Conservation (phyloP, 1,140 invertebrate species). For the Brachionus plicatilis region DNA sequence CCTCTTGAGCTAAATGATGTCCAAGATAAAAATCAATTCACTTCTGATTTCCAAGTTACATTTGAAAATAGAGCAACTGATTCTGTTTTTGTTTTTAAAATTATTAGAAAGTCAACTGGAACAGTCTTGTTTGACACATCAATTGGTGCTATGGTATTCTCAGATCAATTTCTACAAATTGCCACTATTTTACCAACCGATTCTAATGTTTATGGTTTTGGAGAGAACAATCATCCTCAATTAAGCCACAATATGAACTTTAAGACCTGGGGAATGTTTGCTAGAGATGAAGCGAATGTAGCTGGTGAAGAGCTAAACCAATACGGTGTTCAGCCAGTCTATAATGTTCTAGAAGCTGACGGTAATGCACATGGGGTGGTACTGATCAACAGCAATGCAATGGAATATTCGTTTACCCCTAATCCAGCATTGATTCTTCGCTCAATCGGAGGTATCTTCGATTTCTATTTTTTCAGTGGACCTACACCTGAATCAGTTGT, state of each 20-base stretch:
- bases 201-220: constrained; percentile 39
- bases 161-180: constrained; percentile 42
- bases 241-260: constrained; percentile 20
- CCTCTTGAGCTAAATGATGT: constrained; percentile 30
- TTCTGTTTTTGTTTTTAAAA: constrained; percentile 31
- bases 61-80: not conserved
- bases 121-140: constrained; percentile 41
- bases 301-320: constrained; percentile 17
- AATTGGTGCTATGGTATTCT: constrained; percentile 40
- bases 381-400: constrained; percentile 50
- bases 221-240: constrained; percentile 40
- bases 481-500: constrained; percentile 55
- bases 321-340: constrained; percentile 61
- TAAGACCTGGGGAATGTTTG: constrained; percentile 30
- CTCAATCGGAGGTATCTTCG: constrained; percentile 53
- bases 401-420: constrained; percentile 45
- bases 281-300: constrained; percentile 21
- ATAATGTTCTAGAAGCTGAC: constrained; percentile 61
- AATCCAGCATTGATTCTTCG: constrained; percentile 49
- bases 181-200: constrained; percentile 41
- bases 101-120: not conserved
- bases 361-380: constrained; percentile 54
- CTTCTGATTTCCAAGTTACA: not conserved
- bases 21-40: not conserved
- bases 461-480: constrained; percentile 58